These are phyloP conservation scores for Fringilla coelebs DNA, from an alignment of 2,797 vertebrate genomes.

Conservation along the genomic window DNA sequence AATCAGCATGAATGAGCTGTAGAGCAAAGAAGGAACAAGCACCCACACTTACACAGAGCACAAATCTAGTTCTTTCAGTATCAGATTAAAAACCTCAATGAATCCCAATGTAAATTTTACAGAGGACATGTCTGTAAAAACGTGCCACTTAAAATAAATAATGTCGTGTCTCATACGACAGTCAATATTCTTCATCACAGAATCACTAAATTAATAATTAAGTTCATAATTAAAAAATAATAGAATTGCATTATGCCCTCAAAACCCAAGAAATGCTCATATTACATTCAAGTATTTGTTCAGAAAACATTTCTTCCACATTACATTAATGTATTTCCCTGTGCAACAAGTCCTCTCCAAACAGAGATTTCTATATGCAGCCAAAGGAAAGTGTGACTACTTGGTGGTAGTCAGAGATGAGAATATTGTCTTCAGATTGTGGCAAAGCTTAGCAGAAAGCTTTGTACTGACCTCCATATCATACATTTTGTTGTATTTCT, in stretches of 20 bases:
- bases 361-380: neutral
- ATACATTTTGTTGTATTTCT: neutral
- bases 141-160: neutral
- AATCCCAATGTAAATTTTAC: neutral
- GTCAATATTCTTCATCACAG: neutral
- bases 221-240: neutral
- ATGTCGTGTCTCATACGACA: neutral
- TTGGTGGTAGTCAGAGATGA: neutral
- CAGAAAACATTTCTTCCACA: neutral
- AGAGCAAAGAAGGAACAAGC: neutral
- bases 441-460: neutral
- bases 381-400: neutral
- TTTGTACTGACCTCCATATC: neutral
- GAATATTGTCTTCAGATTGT: neutral
- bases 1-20: neutral
- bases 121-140: neutral
- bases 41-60: neutral
- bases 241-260: neutral
- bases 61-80: neutral
- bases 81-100: neutral
- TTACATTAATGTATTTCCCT: neutral
- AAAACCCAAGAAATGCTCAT: neutral
- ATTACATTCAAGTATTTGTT: neutral
- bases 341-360: neutral
- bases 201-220: neutral